These are phyloP conservation scores for Cloeon dipterum DNA, from an alignment of 2,888 invertebrate genomes.

Conservation along the genomic window DNA sequence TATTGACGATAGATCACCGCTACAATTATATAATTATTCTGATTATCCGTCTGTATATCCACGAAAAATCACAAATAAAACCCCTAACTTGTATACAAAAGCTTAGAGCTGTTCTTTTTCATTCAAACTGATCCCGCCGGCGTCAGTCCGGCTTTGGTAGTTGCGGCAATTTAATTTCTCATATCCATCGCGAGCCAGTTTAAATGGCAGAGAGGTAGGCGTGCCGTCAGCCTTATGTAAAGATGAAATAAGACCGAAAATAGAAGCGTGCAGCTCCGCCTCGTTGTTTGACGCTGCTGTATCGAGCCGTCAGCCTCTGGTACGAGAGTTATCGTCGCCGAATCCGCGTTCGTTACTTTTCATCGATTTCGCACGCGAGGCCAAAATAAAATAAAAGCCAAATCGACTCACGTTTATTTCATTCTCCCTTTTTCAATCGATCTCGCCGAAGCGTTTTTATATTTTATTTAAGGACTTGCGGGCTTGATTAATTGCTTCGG, in stretches of 20 bases:
- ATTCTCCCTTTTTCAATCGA: too few relatives aligned
- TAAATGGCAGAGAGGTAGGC: constrained; percentile 1
- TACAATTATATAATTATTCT: too few relatives aligned
- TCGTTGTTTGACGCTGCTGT: neutral
- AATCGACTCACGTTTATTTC: too few relatives aligned
- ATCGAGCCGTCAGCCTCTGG: neutral
- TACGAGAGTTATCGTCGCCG: neutral
- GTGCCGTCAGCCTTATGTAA: neutral
- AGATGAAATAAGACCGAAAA: neutral
- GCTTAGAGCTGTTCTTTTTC: neutral
- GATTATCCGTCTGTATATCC: constrained; percentile 1
- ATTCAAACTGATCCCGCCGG: neutral
- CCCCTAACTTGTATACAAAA: constrained; percentile 1
- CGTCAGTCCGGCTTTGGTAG: neutral
- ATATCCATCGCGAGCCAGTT: neutral
- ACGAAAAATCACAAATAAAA: neutral
- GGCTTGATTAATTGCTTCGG: too few relatives aligned
- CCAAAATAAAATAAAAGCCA: too few relatives aligned
- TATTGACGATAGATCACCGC: too few relatives aligned
- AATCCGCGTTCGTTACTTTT: too few relatives aligned
- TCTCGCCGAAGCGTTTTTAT: too few relatives aligned
- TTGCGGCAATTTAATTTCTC: constrained; percentile 1
- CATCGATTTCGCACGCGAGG: too few relatives aligned
- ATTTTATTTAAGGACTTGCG: too few relatives aligned
- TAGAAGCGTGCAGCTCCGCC: neutral